phyloP scores from a whole-genome alignment of 1,140 invertebrate species.

The Artemia franciscana region DNA sequence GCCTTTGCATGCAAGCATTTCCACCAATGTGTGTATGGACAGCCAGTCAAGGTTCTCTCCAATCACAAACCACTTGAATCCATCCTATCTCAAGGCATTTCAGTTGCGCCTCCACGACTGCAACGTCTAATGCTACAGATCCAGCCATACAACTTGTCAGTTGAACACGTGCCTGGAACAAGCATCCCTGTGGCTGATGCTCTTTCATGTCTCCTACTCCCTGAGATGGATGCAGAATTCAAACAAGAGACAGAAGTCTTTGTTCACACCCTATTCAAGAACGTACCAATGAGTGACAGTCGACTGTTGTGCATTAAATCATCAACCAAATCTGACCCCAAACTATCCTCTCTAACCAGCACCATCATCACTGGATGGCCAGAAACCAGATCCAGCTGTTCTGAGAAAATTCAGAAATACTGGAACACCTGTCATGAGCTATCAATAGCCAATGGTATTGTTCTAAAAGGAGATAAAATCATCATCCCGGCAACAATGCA shows the following conservation, averaged over 20 bases:
- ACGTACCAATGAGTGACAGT: background rate
- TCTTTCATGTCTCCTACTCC: background rate
- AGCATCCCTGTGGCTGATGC: background rate
- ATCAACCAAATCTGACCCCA: background rate
- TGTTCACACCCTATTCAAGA: background rate
- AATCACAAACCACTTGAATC: conserved; percentile 25
- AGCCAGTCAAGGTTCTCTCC: conserved; percentile 21
- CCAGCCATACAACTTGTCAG: background rate
- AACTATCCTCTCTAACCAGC: background rate
- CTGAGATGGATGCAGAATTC: background rate
- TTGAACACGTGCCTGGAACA: background rate
- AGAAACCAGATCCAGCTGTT: conserved; percentile 14
- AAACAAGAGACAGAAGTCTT: background rate
- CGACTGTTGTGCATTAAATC: background rate
- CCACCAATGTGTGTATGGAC: conserved; percentile 25
- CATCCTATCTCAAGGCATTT: conserved; percentile 24
- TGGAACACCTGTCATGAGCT: conserved; percentile 17
- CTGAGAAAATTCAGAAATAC: conserved; percentile 14
- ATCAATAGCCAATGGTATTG: conserved; percentile 15
- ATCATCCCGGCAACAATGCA: conserved; percentile 19
- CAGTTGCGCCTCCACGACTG: too few species aligned
- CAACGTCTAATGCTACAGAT: background rate
- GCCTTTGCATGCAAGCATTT: conserved; percentile 27
- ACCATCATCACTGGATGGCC: conserved; percentile 19
- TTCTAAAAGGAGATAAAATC: conserved; percentile 18